phyloP scores from a whole-genome alignment of 64 coral and sea anemone genomes.

The Montipora efflorescens region DNA sequence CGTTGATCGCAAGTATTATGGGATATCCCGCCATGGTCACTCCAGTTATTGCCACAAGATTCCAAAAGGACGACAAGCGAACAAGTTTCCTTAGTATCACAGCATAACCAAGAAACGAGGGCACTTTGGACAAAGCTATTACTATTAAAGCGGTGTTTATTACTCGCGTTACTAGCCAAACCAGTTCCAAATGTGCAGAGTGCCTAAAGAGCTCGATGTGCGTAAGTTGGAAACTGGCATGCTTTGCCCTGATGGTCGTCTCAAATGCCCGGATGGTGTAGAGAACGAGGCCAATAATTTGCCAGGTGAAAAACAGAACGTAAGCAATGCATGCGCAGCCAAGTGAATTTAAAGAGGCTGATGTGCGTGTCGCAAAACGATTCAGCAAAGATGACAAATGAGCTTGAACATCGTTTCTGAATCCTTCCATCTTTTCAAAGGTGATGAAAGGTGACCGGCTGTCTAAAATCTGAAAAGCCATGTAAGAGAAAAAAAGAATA shows the following conservation, averaged over 20 bases:
- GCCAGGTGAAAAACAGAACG: slow-evolving; percentile 6
- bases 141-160: not conserved
- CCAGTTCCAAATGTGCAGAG: not conserved
- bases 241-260: not conserved
- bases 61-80: slow-evolving; percentile 24
- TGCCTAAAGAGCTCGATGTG: not conserved
- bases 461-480: not conserved
- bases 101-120: not conserved
- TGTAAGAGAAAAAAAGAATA: too few relatives aligned
- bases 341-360: not conserved
- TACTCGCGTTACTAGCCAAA: not conserved
- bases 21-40: not conserved
- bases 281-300: slow-evolving; percentile 20
- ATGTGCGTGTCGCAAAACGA: not conserved
- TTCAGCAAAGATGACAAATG: not conserved
- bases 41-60: not conserved
- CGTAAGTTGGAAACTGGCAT: slow-evolving; percentile 1
- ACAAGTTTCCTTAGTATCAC: not conserved
- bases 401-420: not conserved
- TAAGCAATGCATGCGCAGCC: not conserved
- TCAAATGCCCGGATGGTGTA: slow-evolving; percentile 41
- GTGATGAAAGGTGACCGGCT: not conserved
- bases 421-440: not conserved
- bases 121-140: slow-evolving; percentile 10
- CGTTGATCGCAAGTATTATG: not conserved